Percentiles rank a stretch among this genome's conserved stretches.
These are phyloP conservation scores for Asobara japonica DNA, from an alignment of 1,140 invertebrate species.

Conservation along the genomic window DNA sequence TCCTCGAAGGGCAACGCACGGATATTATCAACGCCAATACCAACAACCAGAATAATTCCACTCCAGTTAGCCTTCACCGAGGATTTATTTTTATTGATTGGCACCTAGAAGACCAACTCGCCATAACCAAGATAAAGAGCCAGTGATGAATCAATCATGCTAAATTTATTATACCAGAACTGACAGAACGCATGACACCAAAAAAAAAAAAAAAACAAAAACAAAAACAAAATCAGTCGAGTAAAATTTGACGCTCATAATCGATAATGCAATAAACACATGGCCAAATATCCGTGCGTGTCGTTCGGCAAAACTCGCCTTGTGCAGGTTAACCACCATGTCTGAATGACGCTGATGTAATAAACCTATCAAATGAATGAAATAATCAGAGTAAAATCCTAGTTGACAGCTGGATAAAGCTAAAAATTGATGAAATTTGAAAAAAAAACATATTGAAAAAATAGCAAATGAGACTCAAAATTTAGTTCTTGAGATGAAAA, in stretches of 20 bases:
- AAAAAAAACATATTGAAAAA: no score
- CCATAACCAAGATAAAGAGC: no score
- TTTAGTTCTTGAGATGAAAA: slow-evolving; percentile 25
- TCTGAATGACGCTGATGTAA: slow-evolving; percentile 39
- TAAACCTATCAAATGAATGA: slow-evolving; percentile 13
- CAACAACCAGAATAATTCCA: neutral
- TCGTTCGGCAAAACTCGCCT: slow-evolving; percentile 48
- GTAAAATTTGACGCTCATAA: neutral
- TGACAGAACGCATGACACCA: no score
- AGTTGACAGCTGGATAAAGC: no score
- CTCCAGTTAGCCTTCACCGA: neutral
- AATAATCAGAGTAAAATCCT: slow-evolving; percentile 2
- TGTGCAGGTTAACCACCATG: slow-evolving; percentile 45
- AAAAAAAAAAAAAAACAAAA: no score
- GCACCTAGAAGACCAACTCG: no score
- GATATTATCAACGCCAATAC: slow-evolving; percentile 37
- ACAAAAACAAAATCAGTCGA: neutral
- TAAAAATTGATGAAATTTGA: slow-evolving; percentile 3
- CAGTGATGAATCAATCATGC: no score
- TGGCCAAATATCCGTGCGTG: slow-evolving; percentile 39
- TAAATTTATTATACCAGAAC: no score
- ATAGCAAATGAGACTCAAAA: slow-evolving; percentile 25
- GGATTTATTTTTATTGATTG: no score
- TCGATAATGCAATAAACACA: slow-evolving; percentile 6
- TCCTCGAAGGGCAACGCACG: slow-evolving; percentile 43